These are phyloP conservation scores for Agriotes lineatus DNA, from an alignment of 2,888 invertebrate species.

Conservation along the genomic window DNA sequence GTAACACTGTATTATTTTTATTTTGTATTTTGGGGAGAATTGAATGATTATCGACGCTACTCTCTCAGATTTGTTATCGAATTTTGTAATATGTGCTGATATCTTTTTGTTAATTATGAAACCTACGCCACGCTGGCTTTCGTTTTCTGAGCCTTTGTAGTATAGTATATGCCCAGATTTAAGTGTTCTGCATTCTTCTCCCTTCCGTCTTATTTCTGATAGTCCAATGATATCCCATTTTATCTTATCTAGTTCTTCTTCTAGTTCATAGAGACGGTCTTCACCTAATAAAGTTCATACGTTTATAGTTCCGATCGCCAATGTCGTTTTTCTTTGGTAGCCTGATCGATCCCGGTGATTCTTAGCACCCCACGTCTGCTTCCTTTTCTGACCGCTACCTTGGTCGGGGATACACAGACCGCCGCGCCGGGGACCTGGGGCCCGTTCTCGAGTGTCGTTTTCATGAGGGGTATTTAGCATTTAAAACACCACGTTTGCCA, in stretches of 20 bases:
- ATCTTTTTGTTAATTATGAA: not conserved
- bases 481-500: not conserved
- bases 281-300: not conserved
- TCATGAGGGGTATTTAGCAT: not conserved
- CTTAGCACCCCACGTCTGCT: not conserved
- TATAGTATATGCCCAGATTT: not conserved
- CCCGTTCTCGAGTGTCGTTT: not conserved
- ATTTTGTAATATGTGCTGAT: not conserved
- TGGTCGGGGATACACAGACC: constrained; percentile 3
- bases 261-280: not conserved
- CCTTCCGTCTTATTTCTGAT: not conserved
- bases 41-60: not conserved
- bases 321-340: not conserved
- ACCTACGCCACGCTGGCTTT: not conserved
- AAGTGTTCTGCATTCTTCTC: not conserved
- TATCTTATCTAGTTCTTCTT: not conserved
- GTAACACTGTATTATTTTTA: not conserved
- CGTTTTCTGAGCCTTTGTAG: not conserved
- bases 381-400: not conserved
- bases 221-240: not conserved
- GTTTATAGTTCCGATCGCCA: not conserved
- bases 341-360: not conserved
- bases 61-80: not conserved
- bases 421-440: not conserved
- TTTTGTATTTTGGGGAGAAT: not conserved